Percentiles rank a stretch among this genome's conserved stretches.
These are phyloP conservation scores for Saxidomus purpurata DNA, from an alignment of 1,140 invertebrate species.

Conservation along the genomic window DNA sequence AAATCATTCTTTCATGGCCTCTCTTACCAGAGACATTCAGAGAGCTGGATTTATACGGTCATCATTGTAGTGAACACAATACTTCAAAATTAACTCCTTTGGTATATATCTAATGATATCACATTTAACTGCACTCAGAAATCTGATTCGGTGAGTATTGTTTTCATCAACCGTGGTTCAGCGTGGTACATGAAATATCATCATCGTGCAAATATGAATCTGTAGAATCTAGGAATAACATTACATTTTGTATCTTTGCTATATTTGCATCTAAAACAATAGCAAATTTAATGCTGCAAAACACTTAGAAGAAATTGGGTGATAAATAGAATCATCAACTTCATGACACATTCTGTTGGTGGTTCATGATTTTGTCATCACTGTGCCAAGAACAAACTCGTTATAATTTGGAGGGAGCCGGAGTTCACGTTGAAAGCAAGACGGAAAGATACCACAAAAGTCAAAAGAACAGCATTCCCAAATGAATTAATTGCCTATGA, in stretches of 20 bases:
- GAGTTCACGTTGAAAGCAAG: too few species aligned
- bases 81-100: too few species aligned
- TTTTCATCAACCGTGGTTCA: neutral
- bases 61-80: neutral
- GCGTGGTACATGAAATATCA: slow-evolving; percentile 1
- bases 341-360: neutral
- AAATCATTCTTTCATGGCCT: neutral
- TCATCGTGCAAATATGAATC: neutral
- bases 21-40: neutral
- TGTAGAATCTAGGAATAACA: too few species aligned
- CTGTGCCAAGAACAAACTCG: neutral
- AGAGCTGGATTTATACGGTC: slow-evolving; percentile 22
- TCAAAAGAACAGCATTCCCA: too few species aligned
- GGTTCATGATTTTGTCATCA: slow-evolving; percentile 1
- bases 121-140: neutral
- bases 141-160: neutral
- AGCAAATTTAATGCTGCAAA: too few species aligned
- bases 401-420: too few species aligned
- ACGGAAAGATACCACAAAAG: too few species aligned
- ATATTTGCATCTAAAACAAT: too few species aligned
- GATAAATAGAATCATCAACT: neutral
- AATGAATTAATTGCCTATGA: too few species aligned
- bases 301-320: neutral
- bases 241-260: too few species aligned
- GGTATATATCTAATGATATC: too few species aligned